These are phyloP conservation scores for Todiramphus saurophagus DNA, from an alignment of 2,113 vertebrate species.

Conservation along the genomic window DNA sequence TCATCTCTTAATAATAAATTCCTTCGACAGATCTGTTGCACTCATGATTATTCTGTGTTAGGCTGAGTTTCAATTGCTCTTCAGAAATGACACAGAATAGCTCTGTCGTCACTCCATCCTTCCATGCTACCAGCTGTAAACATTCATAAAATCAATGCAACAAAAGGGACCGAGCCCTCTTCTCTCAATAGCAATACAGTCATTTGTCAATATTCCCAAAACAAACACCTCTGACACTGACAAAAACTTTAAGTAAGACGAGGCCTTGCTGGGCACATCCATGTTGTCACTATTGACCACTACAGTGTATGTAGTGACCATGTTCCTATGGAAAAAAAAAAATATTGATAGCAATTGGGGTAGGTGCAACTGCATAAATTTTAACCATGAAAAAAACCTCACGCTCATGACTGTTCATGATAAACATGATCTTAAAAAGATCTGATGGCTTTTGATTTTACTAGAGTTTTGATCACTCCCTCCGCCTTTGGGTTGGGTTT, in stretches of 20 bases:
- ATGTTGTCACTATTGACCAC: neutral
- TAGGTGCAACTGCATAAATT: neutral
- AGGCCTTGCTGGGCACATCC: neutral
- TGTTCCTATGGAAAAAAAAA: neutral
- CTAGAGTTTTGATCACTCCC: neutral
- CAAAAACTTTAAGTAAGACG: neutral
- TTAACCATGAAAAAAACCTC: neutral
- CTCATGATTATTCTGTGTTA: neutral
- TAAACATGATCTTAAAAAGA: neutral
- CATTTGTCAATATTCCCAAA: neutral
- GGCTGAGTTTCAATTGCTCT: neutral
- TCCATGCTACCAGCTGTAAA: neutral
- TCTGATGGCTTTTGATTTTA: neutral
- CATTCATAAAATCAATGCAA: neutral
- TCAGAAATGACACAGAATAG: neutral
- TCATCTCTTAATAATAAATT: neutral
- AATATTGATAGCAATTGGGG: fast-evolving
- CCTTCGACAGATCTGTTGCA: neutral
- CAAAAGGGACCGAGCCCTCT: neutral
- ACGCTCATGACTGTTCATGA: neutral
- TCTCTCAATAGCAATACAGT: neutral
- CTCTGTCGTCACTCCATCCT: neutral
- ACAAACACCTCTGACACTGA: neutral
- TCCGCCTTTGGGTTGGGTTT: fast-evolving
- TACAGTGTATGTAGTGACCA: neutral